Base-by-base conservation (phyloP, 2,797 vertebrate genomes). In the Phataginus tricuspis region DNA sequence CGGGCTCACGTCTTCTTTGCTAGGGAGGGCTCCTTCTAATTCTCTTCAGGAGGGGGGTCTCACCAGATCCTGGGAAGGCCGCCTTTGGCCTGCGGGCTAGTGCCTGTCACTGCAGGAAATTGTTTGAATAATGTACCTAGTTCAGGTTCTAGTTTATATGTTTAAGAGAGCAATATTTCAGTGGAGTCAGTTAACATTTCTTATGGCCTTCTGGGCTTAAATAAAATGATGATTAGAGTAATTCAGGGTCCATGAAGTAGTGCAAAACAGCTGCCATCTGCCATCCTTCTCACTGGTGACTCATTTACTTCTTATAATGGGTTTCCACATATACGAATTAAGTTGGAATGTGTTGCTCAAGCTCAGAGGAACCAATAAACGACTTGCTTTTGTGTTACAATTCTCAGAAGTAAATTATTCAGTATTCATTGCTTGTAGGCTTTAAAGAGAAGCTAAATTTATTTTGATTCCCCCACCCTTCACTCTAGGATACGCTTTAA, bases 351-450 rank as follows among this genome's bases (percentile, higher is more conserved):
- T 72, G 74, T 88, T 90, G 92, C 94, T 90, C 39, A 0, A 86
- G 92, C 97, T 98, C 95, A 77, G 96, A 97, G 97, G 97, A 98
- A 96, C 97, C 97, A 96, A 90, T 95, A 37, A 97, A 97, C 89
- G n/a, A 86, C 98, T 97, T 72, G 96, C 98, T 98, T 98, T 98
- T 98, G 98, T 97, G 82, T 97, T 96, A 93, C 96, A 80, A 53
- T 90, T 64, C 97, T 96, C 95, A 80, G 91, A 97, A 97, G 96
- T 96, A 96, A 98, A 97, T 98, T 98, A 98, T 98, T 98, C 97
- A 96, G 91, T 45, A 1, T 97, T 98, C 87, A 87, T 96, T 90
- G 91, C 97, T 98, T 91, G 84, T 85, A 97, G 98, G 93, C 97
- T 95, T 97, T 97, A 97, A 98, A 98, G 89, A 79, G 96, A 98